A percentile compares a stretch with the other conserved stretches of the same genome.
Conservation (phyloP, 2,888 invertebrate species). For the Minunthozetes semirufus region DNA sequence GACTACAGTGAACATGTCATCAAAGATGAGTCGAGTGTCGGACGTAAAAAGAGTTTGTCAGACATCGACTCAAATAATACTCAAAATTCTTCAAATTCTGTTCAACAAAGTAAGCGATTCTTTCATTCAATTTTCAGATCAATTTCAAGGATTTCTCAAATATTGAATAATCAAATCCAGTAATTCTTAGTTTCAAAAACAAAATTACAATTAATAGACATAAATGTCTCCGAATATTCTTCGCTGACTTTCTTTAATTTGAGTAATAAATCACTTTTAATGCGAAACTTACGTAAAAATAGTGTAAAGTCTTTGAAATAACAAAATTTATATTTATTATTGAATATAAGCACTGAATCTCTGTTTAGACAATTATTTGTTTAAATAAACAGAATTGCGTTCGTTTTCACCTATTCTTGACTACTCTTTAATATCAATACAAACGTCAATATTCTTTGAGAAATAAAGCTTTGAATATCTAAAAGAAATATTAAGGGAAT, state of each 20-base stretch:
- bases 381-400: background rate
- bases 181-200: too few relatives aligned
- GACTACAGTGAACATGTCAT: conserved; percentile 46
- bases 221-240: too few relatives aligned
- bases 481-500: background rate
- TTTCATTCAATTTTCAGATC: background rate
- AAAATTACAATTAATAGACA: too few relatives aligned
- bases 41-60: background rate
- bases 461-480: background rate
- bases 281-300: background rate
- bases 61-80: background rate
- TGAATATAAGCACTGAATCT: background rate
- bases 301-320: background rate
- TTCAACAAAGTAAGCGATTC: background rate
- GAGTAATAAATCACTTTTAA: background rate
- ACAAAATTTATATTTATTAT: background rate
- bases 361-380: background rate
- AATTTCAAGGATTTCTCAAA: background rate
- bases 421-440: background rate
- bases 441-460: background rate
- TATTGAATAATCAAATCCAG: too few relatives aligned
- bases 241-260: too few relatives aligned
- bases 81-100: background rate
- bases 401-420: background rate
- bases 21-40: background rate